Evolutionary conservation across 2,888 invertebrate genomes (phyloP), one percentile per base, ranked within the genome.

Genomic region (Griposia aprilina): DNA sequence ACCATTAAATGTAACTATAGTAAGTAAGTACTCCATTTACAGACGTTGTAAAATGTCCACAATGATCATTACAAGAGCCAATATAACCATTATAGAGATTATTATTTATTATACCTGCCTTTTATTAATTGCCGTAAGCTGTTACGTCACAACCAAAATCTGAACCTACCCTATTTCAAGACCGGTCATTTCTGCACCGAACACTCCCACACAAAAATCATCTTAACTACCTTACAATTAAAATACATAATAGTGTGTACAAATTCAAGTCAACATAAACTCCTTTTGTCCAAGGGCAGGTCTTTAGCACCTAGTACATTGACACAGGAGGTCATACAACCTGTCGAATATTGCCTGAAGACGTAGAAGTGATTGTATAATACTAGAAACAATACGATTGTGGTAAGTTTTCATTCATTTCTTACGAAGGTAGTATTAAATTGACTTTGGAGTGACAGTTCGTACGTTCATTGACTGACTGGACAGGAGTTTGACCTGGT

Each of bases 241-340:
- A 74, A 55, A 77, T 41, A 26, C 41, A 59, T 23, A 79, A 48
- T 75, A n/a, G 15, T 36, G 0, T 69, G 26, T 36, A 62, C 15
- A 11, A 52, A 50, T 67, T 45, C 26, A 45, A 26, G 48, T 41
- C 8, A 48, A 48, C 41, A 41, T 82, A 55, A 87, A 69, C 70
- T 60, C 55, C 11, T 20, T 20, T 52, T 74, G 75, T 77, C 68
- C 67, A 82, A 85, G 80, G 81, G 48, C 78, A 76, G 82, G 79
- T 84, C 75, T 13, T 76, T 74, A 70, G 17, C 85, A 63, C 17
- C 8, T 3, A 23, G 74, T 55, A 36, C 81, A 20, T 82, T 85
- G 82, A 83, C 85, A 57, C 45, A 48, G 2, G 52, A 81, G 89
- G 74, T 86, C 81, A 63, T 81, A 77, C 26, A 82, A 80, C 85